Evolutionary conservation across 1,140 invertebrate species (phyloP).

Genomic region (Parapsyche elsis): DNA sequence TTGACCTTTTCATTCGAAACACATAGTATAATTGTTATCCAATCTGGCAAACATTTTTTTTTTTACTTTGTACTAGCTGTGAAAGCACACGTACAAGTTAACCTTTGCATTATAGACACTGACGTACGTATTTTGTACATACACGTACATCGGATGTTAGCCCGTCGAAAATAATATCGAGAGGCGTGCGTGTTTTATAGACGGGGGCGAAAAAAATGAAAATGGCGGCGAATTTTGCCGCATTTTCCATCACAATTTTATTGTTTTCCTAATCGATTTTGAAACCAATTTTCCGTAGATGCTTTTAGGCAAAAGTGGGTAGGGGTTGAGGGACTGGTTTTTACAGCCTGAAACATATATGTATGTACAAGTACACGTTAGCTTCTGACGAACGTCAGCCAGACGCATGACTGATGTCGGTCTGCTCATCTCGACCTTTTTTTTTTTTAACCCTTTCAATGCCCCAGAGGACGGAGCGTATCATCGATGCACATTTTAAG

Average conservation of each 20-base stretch:
- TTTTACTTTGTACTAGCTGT: too few relatives aligned
- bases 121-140: background rate
- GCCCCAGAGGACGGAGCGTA: too few relatives aligned
- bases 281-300: background rate
- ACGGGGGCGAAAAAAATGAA: background rate
- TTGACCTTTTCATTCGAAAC: too few relatives aligned
- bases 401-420: background rate
- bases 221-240: background rate
- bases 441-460: too few relatives aligned
- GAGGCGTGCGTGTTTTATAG: background rate
- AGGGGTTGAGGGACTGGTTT: too few relatives aligned
- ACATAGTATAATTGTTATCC: too few relatives aligned
- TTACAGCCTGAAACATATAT: background rate
- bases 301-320: background rate
- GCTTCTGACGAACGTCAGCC: background rate
- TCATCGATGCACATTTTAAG: too few relatives aligned
- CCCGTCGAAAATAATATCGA: background rate
- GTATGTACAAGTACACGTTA: background rate
- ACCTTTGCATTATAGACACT: too few relatives aligned
- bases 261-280: conserved; percentile 11
- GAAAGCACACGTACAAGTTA: too few relatives aligned
- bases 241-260: conserved; percentile 2
- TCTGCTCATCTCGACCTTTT: too few relatives aligned
- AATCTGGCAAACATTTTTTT: too few relatives aligned
- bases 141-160: background rate